These are phyloP conservation scores for Sylvietta virens DNA, from an alignment of 2,113 vertebrate genomes.

Conservation along the genomic window DNA sequence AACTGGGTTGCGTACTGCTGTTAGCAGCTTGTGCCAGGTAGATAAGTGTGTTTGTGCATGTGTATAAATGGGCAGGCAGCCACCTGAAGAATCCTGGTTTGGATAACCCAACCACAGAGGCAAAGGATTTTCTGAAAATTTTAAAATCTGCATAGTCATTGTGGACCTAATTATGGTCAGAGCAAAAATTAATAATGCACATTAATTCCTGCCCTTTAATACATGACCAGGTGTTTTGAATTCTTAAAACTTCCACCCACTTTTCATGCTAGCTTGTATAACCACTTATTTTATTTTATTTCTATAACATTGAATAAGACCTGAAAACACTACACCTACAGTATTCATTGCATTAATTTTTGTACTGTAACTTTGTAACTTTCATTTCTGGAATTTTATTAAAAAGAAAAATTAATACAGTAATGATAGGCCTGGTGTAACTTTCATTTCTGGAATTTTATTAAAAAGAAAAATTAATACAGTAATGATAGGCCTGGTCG, in stretches of 20 bases:
- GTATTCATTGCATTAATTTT: neutral
- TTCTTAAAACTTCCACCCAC: neutral
- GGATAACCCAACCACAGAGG: neutral
- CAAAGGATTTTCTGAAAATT: neutral
- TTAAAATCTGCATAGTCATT: neutral
- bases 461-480: too few relatives aligned
- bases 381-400: neutral
- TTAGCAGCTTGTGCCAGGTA: neutral
- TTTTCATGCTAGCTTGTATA: neutral
- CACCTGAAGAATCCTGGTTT: neutral
- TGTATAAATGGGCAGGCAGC: neutral
- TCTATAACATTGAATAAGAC: neutral
- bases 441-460: too few relatives aligned
- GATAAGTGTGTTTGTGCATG: neutral
- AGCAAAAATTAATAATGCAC: neutral
- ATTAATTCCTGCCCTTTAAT: neutral
- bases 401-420: neutral
- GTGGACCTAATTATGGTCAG: neutral
- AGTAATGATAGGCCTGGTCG: too few relatives aligned
- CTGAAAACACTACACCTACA: neutral
- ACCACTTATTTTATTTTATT: neutral
- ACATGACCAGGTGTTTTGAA: neutral
- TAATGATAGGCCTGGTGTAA: neutral
- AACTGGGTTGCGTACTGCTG: neutral
- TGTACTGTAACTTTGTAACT: neutral